phyloP scores from a whole-genome alignment of 2,888 invertebrate genomes.

The Aleiodes alternator region DNA sequence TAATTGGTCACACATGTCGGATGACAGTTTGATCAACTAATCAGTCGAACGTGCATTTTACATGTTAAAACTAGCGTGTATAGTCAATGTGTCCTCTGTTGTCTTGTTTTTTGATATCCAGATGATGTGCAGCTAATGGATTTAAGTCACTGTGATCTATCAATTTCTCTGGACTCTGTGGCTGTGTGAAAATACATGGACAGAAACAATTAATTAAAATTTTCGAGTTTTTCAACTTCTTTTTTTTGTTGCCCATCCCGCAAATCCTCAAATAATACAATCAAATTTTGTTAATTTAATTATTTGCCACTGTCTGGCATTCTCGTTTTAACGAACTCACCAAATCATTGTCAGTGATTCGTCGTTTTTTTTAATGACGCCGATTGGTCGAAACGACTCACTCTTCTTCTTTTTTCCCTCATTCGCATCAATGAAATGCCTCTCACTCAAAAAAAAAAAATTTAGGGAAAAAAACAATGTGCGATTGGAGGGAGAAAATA shows the following conservation, averaged over 20 bases:
- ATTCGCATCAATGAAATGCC: neutral
- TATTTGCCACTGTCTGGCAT: slow-evolving; percentile 29
- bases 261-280: slow-evolving; percentile 2
- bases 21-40: slow-evolving; percentile 37
- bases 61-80: neutral
- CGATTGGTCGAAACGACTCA: slow-evolving; percentile 19
- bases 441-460: neutral
- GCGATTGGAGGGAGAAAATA: slow-evolving; percentile 1
- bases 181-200: too few relatives aligned
- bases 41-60: slow-evolving; percentile 12
- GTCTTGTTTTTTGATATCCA: neutral
- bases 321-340: slow-evolving; percentile 34
- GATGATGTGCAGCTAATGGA: slow-evolving; percentile 7
- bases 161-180: too few relatives aligned
- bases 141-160: neutral
- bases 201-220: slow-evolving; percentile 33
- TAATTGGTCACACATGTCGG: slow-evolving; percentile 50
- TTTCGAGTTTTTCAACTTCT: neutral
- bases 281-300: slow-evolving; percentile 34
- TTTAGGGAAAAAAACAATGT: slow-evolving; percentile 37
- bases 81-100: neutral
- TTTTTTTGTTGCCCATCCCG: neutral
- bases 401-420: slow-evolving; percentile 8
- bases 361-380: slow-evolving; percentile 23
- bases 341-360: slow-evolving; percentile 30